Percentiles rank a stretch among this genome's conserved stretches.
These are phyloP conservation scores for Anguilla japonica DNA, from an alignment of 2,113 vertebrate species.

Conservation along the genomic window DNA sequence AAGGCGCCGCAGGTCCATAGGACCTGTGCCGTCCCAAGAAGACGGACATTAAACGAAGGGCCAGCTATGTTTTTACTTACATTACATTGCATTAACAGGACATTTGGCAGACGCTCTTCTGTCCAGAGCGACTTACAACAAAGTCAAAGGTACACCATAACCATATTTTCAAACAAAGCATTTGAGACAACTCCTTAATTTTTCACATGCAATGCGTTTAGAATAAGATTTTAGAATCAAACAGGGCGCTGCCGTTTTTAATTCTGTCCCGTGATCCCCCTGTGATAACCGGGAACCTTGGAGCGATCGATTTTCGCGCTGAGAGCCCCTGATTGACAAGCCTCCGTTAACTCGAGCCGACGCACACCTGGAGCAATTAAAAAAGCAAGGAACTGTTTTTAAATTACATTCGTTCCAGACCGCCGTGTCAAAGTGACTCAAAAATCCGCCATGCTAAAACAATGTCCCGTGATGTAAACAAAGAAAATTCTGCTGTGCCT, in stretches of 20 bases:
- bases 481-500: constrained; percentile 24
- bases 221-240: not conserved
- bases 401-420: constrained; percentile 37
- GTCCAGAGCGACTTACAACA: too few relatives aligned
- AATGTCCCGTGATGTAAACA: constrained; percentile 31
- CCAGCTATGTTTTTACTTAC: not conserved
- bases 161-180: not conserved
- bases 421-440: constrained; percentile 34
- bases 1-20: too few relatives aligned
- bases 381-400: constrained; percentile 25
- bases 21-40: constrained; percentile 30
- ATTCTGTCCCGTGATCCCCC: constrained; percentile 11
- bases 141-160: too few relatives aligned
- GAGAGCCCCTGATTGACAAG: constrained; percentile 20
- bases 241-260: constrained; percentile 10
- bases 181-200: not conserved
- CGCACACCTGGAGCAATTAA: constrained; percentile 45
- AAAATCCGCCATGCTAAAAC: constrained; percentile 38
- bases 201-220: too few relatives aligned
- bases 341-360: constrained; percentile 38
- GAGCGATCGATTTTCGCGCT: constrained; percentile 21
- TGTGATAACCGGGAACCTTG: constrained; percentile 26
- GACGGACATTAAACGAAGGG: constrained; percentile 37
- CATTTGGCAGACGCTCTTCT: too few relatives aligned
- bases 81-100: too few relatives aligned